Base-by-base conservation (phyloP, 2,113 vertebrate species). In the Tiliqua scincoides region DNA sequence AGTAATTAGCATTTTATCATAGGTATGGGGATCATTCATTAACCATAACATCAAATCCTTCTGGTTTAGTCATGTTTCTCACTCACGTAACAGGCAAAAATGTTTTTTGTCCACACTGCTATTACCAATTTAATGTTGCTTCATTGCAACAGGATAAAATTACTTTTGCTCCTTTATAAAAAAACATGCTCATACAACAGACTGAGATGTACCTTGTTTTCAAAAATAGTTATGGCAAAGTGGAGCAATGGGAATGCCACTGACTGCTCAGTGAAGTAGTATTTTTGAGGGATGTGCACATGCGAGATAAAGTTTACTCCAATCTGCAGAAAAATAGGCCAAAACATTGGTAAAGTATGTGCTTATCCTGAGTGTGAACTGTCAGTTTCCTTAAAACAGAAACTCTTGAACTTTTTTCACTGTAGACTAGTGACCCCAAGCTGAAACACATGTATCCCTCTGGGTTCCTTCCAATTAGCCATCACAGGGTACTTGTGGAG, bases 101-200 rank as follows among this genome's bases (percentile, higher is more conserved):
- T 80, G 5, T 7, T 67, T 40, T 27, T 48, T 40, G 27, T 21
- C 62, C 79, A 80, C 10, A 1, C 25, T 65, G 79, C 43, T 48
- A 48, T 48, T 48, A 15, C 32, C 62, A 67, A 67, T n/a, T 80
- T 67, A 67, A 80, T 65, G 43, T 65, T 65, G 0, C 89, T 89
- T 91, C 67, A 79, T 32, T 82, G 81, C 20, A 80, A 89, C 89
- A 90, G 88, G 89, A 79, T 92, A 35, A 65, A 83, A 89, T 87
- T 90, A 84, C 75, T 92, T 63, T 88, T 73, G 23, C 83, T 92
- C 1, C 54, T 89, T 85, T 92, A 79, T 57, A 80, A 85, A 89
- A n/a, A 17, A 91, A 93, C 54, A 90, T 32, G 62, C 12, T 32
- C 78, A 79, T 35, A 85, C 89, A 92, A 81, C 54, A 57, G 70